Conservation (phyloP, 2,797 vertebrate genomes). For the Hyperoplus lanceolatus region DNA sequence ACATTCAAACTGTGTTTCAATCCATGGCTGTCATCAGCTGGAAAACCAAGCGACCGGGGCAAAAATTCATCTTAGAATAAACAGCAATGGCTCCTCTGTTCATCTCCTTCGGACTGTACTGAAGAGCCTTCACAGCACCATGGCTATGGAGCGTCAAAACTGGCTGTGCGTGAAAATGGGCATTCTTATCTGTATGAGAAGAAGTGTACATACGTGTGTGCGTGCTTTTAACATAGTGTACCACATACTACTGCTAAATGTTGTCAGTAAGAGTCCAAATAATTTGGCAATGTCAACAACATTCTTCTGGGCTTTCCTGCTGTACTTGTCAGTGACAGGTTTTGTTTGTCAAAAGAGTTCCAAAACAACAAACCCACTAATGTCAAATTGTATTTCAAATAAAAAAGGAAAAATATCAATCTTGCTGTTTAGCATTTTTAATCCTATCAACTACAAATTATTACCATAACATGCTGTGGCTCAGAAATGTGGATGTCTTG, state of each 20-base stretch:
- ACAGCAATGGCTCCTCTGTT: conserved; percentile 70
- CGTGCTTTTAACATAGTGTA: background rate
- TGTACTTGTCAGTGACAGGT: background rate
- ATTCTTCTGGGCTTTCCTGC: background rate
- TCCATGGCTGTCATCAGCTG: conserved; percentile 61
- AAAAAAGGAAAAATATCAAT: background rate
- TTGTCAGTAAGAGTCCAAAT: conserved; percentile 24
- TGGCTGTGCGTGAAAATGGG: conserved; percentile 6
- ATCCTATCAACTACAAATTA: conserved; percentile 3
- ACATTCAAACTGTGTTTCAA: conserved; percentile 74
- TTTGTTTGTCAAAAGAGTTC: background rate
- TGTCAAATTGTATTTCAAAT: background rate
- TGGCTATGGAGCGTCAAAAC: conserved; percentile 40
- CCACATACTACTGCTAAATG: background rate
- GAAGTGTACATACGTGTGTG: background rate
- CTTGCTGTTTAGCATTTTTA: background rate
- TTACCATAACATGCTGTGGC: background rate
- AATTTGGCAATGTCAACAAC: no score
- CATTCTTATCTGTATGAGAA: background rate
- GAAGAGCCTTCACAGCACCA: background rate
- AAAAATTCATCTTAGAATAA: conserved; percentile 72
- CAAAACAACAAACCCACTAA: background rate
- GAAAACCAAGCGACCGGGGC: conserved; percentile 19
- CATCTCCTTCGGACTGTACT: conserved; percentile 51
- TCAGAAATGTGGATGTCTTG: background rate